Evolutionary conservation across 2,113 vertebrate genomes (phyloP).

Genomic region (Nannobrachium achirus): DNA sequence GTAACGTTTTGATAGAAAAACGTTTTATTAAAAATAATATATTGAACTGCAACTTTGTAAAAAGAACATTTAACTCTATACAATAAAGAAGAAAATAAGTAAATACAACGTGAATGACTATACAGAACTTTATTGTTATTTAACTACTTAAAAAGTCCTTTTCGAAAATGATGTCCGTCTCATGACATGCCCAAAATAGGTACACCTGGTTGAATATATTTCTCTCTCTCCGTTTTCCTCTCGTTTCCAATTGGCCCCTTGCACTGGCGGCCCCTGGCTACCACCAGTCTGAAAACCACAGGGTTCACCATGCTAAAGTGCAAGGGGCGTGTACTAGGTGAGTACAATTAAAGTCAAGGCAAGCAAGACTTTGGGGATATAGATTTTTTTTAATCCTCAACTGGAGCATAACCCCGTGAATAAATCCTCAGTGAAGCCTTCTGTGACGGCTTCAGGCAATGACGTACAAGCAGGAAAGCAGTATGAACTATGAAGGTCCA

Average conservation of each 20-base stretch:
- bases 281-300: not conserved
- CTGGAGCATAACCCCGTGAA: constrained; percentile 13
- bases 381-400: not conserved
- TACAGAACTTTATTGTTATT: too few species aligned
- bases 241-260: too few species aligned
- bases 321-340: not conserved
- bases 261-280: not conserved
- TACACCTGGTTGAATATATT: not conserved
- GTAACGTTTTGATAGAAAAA: too few species aligned
- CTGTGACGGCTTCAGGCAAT: constrained; percentile 7
- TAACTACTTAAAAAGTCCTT: too few species aligned
- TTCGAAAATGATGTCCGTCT: too few species aligned
- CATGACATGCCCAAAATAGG: too few species aligned
- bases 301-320: not conserved
- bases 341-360: not conserved
- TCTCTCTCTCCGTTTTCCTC: too few species aligned
- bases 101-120: too few species aligned
- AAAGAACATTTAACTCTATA: not conserved
- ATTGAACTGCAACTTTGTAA: too few species aligned
- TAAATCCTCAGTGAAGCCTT: constrained; percentile 17
- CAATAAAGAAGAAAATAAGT: not conserved
- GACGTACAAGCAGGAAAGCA: constrained; percentile 7
- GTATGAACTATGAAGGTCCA: constrained; percentile 8
- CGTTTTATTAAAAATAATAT: too few species aligned
- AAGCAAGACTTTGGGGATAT: not conserved